Base-by-base conservation (phyloP, 2,113 vertebrate genomes). In the Vanacampus margaritifer region DNA sequence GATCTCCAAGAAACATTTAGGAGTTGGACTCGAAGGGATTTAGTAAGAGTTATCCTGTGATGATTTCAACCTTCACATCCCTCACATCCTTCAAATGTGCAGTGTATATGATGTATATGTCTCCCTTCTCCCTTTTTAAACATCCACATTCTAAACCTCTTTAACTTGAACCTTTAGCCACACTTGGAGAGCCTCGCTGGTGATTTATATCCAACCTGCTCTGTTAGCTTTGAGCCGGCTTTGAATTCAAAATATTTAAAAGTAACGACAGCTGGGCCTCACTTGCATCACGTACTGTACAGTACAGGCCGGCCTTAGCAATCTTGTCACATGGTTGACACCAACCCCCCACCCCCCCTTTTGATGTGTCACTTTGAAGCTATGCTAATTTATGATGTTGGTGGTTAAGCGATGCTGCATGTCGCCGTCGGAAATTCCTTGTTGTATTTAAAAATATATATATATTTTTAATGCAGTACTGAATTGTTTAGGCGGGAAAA, bases 171-270 rank as follows among this genome's bases (percentile, higher is more conserved):
- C 32, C 57, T 59, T 39, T 11, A 41, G 36, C 36, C 59, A 14
- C 51, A 26, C 23, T 26, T 54, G 23, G 24, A 24, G 24, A 26
- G 3, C 12, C 3, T 60, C 62, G 21, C 28, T 24, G 0, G 1
- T 1, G 50, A 21, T 2, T 76, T 61, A 16, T 67, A n/a, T 39
- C 39, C 28, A 12, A 41, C 61, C 48, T 39, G 56, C 10, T 65
- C 70, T 58, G 45, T 28, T 16, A 21, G 71, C 46, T 50, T 73
- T 41, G 23, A 51, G 23, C 62, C 45, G n/a, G 37, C 43, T 53
- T 36, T 35, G n/a, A n/a, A 43, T 68, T 58, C 7, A 61, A 74
- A 68, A 77, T 71, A 68, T 78, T 78, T 70, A 21, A 73, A 65
- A 37, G 68, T 5, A 39, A 12, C 50, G 72, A 75, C 64, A 70